Evolutionary conservation across 1,140 invertebrate genomes (phyloP), one percentile per base, ranked within the genome.

Genomic region (Wiebesia pumilae): DNA sequence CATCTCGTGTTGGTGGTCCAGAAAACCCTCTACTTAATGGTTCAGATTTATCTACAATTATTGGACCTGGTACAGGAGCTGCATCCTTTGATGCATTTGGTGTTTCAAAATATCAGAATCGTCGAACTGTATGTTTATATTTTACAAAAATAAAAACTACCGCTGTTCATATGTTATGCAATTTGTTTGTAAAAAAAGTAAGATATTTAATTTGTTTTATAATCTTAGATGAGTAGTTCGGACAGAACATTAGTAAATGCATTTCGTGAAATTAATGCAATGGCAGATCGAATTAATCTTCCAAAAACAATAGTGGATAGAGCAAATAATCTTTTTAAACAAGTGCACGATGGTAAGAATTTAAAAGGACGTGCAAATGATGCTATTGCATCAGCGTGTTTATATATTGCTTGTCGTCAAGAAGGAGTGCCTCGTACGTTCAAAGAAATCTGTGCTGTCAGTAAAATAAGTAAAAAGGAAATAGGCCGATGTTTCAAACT

Each of bases 401-500:
- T 99, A 14, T 99, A 99, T 91, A 99, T 99, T 89, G 99, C 99
- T 1, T 99, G 99, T 93, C 95, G 99, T 54, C 98, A 99, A 92
- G 99, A 99, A 94, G 98, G 98, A 21, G 99, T 99, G 0, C 99
- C 99, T 0, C 95, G 99, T 89, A 99, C 99, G 58, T 99, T 99
- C 92, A 99, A 99, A 95, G 98, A 99, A 95, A 99, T 99, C 80
- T 99, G 98, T 94, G 98, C 98, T 16, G 98, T 99, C 47, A 99
- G 98, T 90, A 99, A 99, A 94, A 98, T 99, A 75, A 99, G 98
- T 89, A 99, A 99, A 93, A 99, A 99, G 92, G 99, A 99, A 94
- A 99, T 99, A 90, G 99, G 99, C 4, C 94, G 99, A 89, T 98
- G 98, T 91, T 99, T 99, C 91, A 99, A 99, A 91, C 90, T 99